Evolutionary conservation across 2,797 vertebrate species (phyloP).

Genomic region (Centroberyx gerrardi): DNA sequence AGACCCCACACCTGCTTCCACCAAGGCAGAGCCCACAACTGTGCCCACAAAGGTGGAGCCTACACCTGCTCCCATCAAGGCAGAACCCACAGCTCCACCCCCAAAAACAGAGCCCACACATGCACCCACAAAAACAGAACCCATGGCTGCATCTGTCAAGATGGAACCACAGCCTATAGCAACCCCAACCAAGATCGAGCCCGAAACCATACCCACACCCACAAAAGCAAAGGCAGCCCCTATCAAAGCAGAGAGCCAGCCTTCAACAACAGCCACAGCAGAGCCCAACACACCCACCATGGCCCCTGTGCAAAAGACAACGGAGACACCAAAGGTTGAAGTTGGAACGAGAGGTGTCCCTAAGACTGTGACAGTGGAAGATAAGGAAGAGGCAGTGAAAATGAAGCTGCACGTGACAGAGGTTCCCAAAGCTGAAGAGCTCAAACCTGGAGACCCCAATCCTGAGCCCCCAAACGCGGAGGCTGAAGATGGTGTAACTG

Average conservation of each 20-base stretch:
- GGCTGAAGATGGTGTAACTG: slow-evolving; percentile 10
- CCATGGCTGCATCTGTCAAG: slow-evolving; percentile 51
- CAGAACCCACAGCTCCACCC: neutral
- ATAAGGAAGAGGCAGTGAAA: slow-evolving; percentile 37
- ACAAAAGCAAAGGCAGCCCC: slow-evolving; percentile 35
- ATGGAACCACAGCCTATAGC: slow-evolving; percentile 20
- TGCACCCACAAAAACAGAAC: slow-evolving; percentile 56
- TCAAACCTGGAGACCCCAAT: too few relatives aligned
- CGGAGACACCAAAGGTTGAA: slow-evolving; percentile 33
- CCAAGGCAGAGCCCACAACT: slow-evolving; percentile 39
- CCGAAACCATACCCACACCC: slow-evolving; percentile 3
- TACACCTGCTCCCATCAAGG: slow-evolving; percentile 5
- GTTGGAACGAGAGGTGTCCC: slow-evolving; percentile 29
- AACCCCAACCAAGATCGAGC: slow-evolving; percentile 31
- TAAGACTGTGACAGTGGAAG: slow-evolving; percentile 25
- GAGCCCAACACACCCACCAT: slow-evolving; percentile 11
- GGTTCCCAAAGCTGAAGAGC: slow-evolving; percentile 30
- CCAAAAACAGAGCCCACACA: neutral
- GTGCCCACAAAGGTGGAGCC: slow-evolving; percentile 21
- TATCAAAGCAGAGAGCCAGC: slow-evolving; percentile 36
- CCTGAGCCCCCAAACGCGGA: slow-evolving; percentile 40
- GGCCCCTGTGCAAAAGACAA: slow-evolving; percentile 32
- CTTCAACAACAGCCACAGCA: slow-evolving; percentile 28
- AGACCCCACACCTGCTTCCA: slow-evolving; percentile 54
- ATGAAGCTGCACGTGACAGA: slow-evolving; percentile 12